Percentiles rank a stretch among this genome's conserved stretches.
phyloP scores from a whole-genome alignment of 2,888 invertebrate genomes.

The Clistopyga incitator region DNA sequence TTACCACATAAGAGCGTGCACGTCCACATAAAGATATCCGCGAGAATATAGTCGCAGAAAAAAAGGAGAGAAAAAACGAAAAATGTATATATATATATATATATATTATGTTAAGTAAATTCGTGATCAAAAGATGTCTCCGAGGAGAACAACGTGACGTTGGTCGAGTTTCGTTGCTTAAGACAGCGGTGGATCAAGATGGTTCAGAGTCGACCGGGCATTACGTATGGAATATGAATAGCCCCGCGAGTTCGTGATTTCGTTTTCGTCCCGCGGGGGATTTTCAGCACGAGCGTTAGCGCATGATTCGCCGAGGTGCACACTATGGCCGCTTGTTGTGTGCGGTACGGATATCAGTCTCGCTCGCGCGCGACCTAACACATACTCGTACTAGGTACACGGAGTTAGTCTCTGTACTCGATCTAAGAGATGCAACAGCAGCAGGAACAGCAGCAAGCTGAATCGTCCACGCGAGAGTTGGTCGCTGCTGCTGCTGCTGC shows the following conservation, averaged over 20 bases:
- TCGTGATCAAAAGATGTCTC: slow-evolving; percentile 65
- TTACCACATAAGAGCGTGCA: slow-evolving; percentile 7
- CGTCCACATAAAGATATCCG: slow-evolving; percentile 4
- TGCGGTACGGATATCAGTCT: slow-evolving; percentile 29
- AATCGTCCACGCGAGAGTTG: slow-evolving; percentile 54
- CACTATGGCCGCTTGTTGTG: slow-evolving; percentile 11
- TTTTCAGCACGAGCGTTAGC: slow-evolving; percentile 62
- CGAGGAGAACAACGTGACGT: slow-evolving; percentile 42
- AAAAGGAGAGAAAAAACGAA: too few relatives aligned
- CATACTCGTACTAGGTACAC: slow-evolving; percentile 65
- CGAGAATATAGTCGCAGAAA: not conserved
- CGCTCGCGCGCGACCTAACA: slow-evolving; percentile 66
- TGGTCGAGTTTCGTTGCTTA: slow-evolving; percentile 61
- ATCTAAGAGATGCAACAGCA: slow-evolving; percentile 63
- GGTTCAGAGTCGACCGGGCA: slow-evolving; percentile 49
- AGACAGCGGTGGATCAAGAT: slow-evolving; percentile 64
- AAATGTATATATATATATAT: too few relatives aligned
- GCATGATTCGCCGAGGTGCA: slow-evolving; percentile 40
- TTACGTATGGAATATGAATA: slow-evolving; percentile 68
- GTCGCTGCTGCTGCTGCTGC: slow-evolving; percentile 38
- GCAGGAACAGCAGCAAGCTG: slow-evolving; percentile 55
- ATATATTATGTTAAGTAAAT: slow-evolving; percentile 50
- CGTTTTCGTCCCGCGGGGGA: slow-evolving; percentile 62
- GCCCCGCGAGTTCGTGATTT: slow-evolving; percentile 66
- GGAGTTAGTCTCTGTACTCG: slow-evolving; percentile 65